phyloP scores from a whole-genome alignment of 2,888 invertebrate genomes.

The Pristionchus fissidentatus region DNA sequence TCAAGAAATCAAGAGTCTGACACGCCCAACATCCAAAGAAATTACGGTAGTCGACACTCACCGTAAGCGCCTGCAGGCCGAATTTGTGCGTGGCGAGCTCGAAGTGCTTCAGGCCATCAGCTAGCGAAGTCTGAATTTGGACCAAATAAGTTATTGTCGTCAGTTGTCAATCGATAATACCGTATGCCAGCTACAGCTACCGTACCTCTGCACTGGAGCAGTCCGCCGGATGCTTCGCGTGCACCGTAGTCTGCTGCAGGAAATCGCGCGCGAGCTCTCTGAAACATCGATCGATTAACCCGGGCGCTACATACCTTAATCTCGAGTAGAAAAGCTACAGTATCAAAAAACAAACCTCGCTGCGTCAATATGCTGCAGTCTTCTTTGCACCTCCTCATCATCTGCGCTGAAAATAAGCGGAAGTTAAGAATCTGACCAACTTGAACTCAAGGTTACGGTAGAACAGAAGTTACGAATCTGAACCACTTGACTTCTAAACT shows the following conservation, averaged over 20 bases:
- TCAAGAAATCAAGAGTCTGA: neutral
- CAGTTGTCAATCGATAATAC: neutral
- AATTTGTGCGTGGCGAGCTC: constrained; percentile 39
- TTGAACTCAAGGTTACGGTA: neutral
- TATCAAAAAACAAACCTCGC: constrained; percentile 83
- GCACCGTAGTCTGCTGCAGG: constrained; percentile 49
- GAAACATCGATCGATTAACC: constrained; percentile 64
- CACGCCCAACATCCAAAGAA: neutral
- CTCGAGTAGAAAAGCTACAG: neutral
- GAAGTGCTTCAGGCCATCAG: constrained; percentile 35
- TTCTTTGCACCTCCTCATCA: constrained; percentile 78
- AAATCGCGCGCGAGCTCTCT: constrained; percentile 94
- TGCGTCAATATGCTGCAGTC: constrained; percentile 88
- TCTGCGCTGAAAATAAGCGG: neutral
- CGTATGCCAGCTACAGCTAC: neutral
- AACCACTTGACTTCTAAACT: neutral
- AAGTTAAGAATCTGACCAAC: neutral
- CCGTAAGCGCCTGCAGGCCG: constrained; percentile 13
- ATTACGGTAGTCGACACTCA: constrained; percentile 34
- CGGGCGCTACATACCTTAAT: neutral
- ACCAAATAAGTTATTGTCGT: neutral
- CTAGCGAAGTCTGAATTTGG: neutral
- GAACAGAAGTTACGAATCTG: neutral
- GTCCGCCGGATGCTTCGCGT: constrained; percentile 1
- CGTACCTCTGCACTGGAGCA: neutral